phyloP scores from a whole-genome alignment of 2,888 invertebrate genomes.

The Melanargia galathea region DNA sequence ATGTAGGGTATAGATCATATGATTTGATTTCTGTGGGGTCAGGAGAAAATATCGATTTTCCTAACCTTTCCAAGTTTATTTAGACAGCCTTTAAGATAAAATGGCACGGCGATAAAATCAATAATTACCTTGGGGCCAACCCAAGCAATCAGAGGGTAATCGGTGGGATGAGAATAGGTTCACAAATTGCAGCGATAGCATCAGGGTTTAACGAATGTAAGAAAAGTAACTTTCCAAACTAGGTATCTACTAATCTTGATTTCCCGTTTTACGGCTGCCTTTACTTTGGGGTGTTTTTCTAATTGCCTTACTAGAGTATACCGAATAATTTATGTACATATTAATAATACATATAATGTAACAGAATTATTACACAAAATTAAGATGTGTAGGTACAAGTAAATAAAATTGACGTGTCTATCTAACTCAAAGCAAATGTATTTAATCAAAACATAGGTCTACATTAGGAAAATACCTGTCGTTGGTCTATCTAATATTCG shows the following conservation, averaged over 20 bases:
- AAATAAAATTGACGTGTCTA: no score
- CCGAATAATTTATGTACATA: background rate
- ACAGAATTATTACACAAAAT: background rate
- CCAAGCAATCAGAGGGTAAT: conserved; percentile 53
- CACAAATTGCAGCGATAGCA: conserved; percentile 66
- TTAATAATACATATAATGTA: no score
- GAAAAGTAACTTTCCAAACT: conserved; percentile 17
- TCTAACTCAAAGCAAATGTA: no score
- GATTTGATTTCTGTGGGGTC: no score
- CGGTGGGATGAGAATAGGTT: conserved; percentile 56
- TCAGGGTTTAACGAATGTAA: conserved; percentile 32
- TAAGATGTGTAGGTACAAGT: no score
- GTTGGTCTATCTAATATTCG: no score
- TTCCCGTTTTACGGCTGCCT: background rate
- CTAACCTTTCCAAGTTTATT: conserved; percentile 25
- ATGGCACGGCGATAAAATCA: conserved; percentile 45
- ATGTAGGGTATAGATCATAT: no score
- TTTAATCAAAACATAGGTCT: no score
- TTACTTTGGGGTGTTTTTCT: background rate
- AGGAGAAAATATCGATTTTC: background rate
- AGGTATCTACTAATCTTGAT: conserved; percentile 12
- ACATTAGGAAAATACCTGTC: no score
- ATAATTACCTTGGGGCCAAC: conserved; percentile 50
- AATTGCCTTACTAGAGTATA: background rate
- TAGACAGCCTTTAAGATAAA: conserved; percentile 27